Base-by-base conservation (phyloP, 2,797 vertebrate species). In the Chromobotia macracanthus region DNA sequence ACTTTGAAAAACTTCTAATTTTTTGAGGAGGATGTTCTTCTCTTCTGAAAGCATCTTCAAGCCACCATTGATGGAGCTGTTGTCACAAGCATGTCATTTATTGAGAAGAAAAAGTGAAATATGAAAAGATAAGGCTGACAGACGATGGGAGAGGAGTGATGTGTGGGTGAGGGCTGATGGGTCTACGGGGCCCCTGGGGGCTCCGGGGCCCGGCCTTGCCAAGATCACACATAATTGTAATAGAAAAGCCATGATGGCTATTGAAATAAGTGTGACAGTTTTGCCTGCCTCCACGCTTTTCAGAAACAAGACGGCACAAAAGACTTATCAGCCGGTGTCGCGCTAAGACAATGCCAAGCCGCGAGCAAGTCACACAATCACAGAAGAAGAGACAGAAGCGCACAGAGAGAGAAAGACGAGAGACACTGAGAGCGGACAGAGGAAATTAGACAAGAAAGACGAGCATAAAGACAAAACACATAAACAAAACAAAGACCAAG, bases 221-320 rank as follows among this genome's bases (percentile, higher is more conserved):
- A 75, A 66, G 66, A 90, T 90, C 89, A 85, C 84, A 15, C 66
- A 35, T 85, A 88, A 91, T 91, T 89, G 86, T 91, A 92, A 93
- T 89, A 88, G 87, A 91, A 92, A 90, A 89, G 89, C 87, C 83
- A 84, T 84, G 58, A 72, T 84, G 78, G 68, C 87, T 86, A 83
- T 86, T 85, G 85, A 88, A 90, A 91, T 85, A 82, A 82, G 73
- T 79, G 75, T 80, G 72, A 58, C 6, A 83, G 86, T 84, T 89
- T 88, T 79, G 86, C 82, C 88, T 80, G 68, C 86, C 82, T 75
- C 51, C 81, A 84, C 84, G 86, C 58, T 85, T 86, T 89, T 86
- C 87, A 84, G 85, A 86, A 83, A 85, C 82, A 70, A 72, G 83
- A 81, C 74, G 81, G 89, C 87, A 92, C 90, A 92, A 92, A 89